A percentile compares a stretch with the other conserved stretches of the same genome.
Conservation (phyloP, 1,140 invertebrate genomes). For the Anastatus disparis region DNA sequence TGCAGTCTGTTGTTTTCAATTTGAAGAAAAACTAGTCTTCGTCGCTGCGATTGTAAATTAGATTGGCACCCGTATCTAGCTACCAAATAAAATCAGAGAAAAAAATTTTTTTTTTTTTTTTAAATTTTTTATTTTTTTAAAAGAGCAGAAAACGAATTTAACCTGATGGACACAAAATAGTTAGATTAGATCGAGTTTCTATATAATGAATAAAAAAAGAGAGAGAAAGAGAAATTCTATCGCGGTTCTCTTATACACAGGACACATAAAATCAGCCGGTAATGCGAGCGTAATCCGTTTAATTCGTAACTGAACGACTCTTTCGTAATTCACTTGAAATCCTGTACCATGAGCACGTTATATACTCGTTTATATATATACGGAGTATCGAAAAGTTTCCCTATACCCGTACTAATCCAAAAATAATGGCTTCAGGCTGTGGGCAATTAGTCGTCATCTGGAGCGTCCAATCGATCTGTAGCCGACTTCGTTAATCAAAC, state of each 20-base stretch:
- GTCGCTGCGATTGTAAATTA: constrained; percentile 27
- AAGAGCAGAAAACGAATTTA: neutral
- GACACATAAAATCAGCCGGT: constrained; percentile 20
- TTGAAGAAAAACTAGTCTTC: constrained; percentile 14
- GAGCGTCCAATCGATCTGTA: constrained; percentile 9
- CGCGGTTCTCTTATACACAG: neutral
- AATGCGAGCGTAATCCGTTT: constrained; percentile 20
- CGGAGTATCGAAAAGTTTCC: neutral
- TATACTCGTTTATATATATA: neutral
- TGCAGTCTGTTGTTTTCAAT: no score
- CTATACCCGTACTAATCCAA: constrained; percentile 18
- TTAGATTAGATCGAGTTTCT: no score
- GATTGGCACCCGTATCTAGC: neutral
- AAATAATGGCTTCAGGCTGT: constrained; percentile 28
- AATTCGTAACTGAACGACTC: constrained; percentile 22
- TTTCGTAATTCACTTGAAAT: neutral
- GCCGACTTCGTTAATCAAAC: constrained; percentile 38
- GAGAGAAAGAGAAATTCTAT: neutral
- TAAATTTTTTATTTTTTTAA: no score
- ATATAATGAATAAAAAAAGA: neutral
- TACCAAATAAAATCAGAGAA: constrained; percentile 12
- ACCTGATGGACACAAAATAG: no score
- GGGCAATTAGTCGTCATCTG: constrained; percentile 34
- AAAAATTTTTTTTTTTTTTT: no score
- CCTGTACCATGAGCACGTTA: neutral